A percentile compares a stretch with the other conserved stretches of the same genome.
These are phyloP conservation scores for Argentina silus DNA, from an alignment of 2,797 vertebrate genomes.

Conservation along the genomic window DNA sequence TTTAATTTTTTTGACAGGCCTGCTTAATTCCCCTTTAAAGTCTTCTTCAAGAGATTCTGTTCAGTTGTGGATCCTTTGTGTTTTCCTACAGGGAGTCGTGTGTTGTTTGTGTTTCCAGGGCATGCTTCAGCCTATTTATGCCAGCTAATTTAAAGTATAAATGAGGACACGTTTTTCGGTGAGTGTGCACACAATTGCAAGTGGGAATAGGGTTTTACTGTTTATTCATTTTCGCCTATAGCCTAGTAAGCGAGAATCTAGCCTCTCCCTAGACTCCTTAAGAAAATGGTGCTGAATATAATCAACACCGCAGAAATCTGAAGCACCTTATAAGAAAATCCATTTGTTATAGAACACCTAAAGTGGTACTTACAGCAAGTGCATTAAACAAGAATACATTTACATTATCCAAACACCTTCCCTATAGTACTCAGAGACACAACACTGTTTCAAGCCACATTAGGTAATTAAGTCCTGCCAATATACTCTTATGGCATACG, in stretches of 20 bases:
- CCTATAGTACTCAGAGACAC: not conserved
- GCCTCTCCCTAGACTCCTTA: constrained; percentile 36
- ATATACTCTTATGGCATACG: not conserved
- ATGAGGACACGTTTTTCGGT: constrained; percentile 57
- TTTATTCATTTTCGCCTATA: constrained; percentile 62
- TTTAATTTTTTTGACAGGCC: constrained; percentile 73
- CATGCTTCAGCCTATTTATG: constrained; percentile 66
- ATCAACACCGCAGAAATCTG: constrained; percentile 35
- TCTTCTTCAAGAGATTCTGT: constrained; percentile 66
- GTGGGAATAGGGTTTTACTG: constrained; percentile 53
- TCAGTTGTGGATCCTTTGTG: constrained; percentile 63
- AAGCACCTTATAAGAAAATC: constrained; percentile 29
- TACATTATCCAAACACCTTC: constrained; percentile 1
- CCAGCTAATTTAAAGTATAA: constrained; percentile 68
- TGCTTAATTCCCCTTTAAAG: constrained; percentile 73
- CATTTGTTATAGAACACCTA: constrained; percentile 21
- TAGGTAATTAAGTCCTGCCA: not conserved
- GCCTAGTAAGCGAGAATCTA: constrained; percentile 41
- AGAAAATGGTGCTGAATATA: constrained; percentile 39
- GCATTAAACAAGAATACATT: constrained; percentile 3
- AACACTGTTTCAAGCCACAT: constrained; percentile 10
- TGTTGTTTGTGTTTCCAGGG: constrained; percentile 61
- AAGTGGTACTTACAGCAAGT: constrained; percentile 21
- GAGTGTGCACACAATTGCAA: constrained; percentile 52
- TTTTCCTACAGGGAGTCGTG: constrained; percentile 54